Base-by-base conservation (phyloP, 2,888 invertebrate genomes). In the Eilema depressum region DNA sequence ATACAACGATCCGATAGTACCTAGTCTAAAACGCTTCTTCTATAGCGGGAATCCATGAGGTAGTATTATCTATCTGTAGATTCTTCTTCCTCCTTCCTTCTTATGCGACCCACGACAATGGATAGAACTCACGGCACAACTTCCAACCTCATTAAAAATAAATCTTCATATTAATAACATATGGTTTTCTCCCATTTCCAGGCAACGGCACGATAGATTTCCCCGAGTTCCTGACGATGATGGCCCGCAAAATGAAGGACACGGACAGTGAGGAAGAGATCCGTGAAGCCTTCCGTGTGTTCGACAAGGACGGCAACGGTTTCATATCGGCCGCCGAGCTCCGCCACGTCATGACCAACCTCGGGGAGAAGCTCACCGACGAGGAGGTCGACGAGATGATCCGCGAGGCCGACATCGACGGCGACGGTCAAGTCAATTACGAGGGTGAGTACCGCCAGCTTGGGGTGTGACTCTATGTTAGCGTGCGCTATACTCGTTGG, bases 221-320 rank as follows among this genome's bases (percentile, higher is more conserved):
- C 96, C 99, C 99, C 87, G 99, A 99, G 96, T 99, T 99, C 97
- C 97, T 99, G 90, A 99, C 99, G 93, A 99, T 99, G 99, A 99
- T 99, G 99, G 99, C 99, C 90, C 97, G 99, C 92, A 99, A 99
- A 97, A 99, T 99, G 99, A 99, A 99, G 96, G 99, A 99, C 96
- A 99, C 99, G 83, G 99, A 99, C 96, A 98, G 99, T 94, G 99
- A 99, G 97, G 99, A 99, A 95, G 99, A 99, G 96, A 99, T 99
- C 95, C 97, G 99, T 95, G 99, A 99, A 96, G 99, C 99, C 86
- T 98, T 99, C 97, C 97, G 99, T 96, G 99, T 99, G 87, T 99
- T 99, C 96, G 99, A 99, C 96, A 99, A 99, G 96, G 99, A 99
- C 96, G 99, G 99, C 93, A 99, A 99, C 95, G 99, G 99, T 88